Percentiles rank a stretch among this genome's conserved stretches.
These are phyloP conservation scores for Amblyopsis hoosieri DNA, from an alignment of 2,797 vertebrate genomes.

Conservation along the genomic window DNA sequence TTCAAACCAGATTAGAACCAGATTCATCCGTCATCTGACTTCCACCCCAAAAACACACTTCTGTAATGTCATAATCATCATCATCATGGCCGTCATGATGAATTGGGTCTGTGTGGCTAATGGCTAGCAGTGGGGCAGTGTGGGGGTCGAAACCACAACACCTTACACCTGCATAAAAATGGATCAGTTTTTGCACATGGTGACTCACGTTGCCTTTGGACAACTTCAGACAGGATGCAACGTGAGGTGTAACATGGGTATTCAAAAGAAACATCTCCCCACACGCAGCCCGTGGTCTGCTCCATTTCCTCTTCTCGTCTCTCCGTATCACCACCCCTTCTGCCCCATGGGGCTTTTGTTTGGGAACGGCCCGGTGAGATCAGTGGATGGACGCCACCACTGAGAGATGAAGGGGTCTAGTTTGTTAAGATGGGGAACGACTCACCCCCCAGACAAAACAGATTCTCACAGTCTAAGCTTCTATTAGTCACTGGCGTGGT, in stretches of 20 bases:
- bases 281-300: conserved; percentile 40
- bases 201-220: conserved; percentile 69
- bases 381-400: conserved; percentile 54
- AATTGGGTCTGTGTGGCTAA: conserved; percentile 33
- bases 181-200: conserved; percentile 54
- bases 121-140: conserved; percentile 41
- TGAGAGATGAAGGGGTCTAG: conserved; percentile 43
- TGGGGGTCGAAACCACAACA: conserved; percentile 40
- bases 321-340: conserved; percentile 28
- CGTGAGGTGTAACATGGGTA: conserved; percentile 47
- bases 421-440: conserved; percentile 47
- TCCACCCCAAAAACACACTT: no score
- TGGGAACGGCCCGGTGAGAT: conserved; percentile 60
- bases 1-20: no score
- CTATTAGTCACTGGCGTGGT: conserved; percentile 67
- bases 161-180: conserved; percentile 49
- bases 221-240: conserved; percentile 67
- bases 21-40: no score
- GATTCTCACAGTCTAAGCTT: conserved; percentile 35
- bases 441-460: conserved; percentile 46
- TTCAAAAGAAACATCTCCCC: conserved; percentile 6
- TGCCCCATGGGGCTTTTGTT: conserved; percentile 30
- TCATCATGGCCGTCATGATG: not conserved
- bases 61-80: no score
- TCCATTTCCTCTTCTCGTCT: conserved; percentile 33